Base-by-base conservation (phyloP, 37 sponge, comb jelly and placozoan genomes). In the Oopsacas minuta region DNA sequence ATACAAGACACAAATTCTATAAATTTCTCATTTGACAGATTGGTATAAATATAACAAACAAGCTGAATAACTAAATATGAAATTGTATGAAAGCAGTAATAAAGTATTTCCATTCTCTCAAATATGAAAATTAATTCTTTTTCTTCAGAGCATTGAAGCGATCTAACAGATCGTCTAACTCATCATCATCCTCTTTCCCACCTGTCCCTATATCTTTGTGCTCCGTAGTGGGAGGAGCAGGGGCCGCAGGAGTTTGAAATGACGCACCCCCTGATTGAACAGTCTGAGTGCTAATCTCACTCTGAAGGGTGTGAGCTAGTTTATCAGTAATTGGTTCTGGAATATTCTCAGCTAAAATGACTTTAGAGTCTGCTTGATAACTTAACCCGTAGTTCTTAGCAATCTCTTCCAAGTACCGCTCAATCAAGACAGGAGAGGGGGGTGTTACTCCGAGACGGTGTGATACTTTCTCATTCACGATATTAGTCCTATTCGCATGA, bases 331-430 rank as follows among this genome's bases (percentile, higher is more conserved):
- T 25, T 3, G 75, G 75, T 12, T 61, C 75, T n/a, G 75, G 75
- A 10, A 61, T n/a, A n/a, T 10, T 61, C 3, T 3, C 5, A n/a
- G 75, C 98, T 83, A 93, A 23, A 32, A 95, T 86, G 36, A 91
- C 94, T 10, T 87, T 52, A 0, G 92, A 91, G 38, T 99, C 94
- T 0, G 94, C 90, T 36, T 93, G 89, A 39, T 96, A 99, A 0
- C 86, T 86, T 0, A 95, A 84, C 34, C 91, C 86, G 89, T 95
- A 96, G 81, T 94, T 92, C 81, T 84, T 92, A n/a, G 94, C 99
- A 34, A 99, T 99, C 84, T 93, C 96, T 7, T 92, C 89, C 83
- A 99, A 87, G 85, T 99, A 99, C 83, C 91, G 92, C 86, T 99
- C 99, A 1, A 99, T 94, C 35, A 99, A 83, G 22, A 86, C 81